Evolutionary conservation across 2,888 invertebrate genomes (phyloP).

Genomic region (Anagyrus pseudococci): DNA sequence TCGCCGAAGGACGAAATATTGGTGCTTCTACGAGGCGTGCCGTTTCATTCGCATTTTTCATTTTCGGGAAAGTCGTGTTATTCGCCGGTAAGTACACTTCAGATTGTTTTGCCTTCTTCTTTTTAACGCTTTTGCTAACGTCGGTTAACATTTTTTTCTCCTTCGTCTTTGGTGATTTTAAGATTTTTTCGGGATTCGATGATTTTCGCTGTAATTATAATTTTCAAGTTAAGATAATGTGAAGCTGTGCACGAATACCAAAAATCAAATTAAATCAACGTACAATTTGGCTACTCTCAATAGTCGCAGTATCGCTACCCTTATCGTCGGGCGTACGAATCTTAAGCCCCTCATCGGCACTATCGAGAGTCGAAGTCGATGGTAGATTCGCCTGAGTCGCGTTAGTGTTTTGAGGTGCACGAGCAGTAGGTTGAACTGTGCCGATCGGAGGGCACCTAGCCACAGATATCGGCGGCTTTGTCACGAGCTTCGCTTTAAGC

Average conservation of each 20-base stretch:
- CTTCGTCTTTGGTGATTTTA: constrained; percentile 36
- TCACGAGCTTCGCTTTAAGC: constrained; percentile 70
- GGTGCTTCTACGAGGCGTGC: constrained; percentile 77
- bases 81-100: constrained; percentile 48
- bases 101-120: constrained; percentile 44
- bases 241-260: no score
- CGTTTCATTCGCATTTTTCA: constrained; percentile 45
- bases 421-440: constrained; percentile 66
- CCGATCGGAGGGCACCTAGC: constrained; percentile 65
- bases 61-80: constrained; percentile 50
- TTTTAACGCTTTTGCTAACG: not conserved
- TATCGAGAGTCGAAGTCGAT: constrained; percentile 34
- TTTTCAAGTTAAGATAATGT: no score
- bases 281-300: constrained; percentile 21
- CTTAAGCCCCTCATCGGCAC: constrained; percentile 17
- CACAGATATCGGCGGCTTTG: constrained; percentile 64
- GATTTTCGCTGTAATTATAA: constrained; percentile 14
- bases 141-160: constrained; percentile 26
- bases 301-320: not conserved
- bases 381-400: constrained; percentile 29
- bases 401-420: constrained; percentile 50
- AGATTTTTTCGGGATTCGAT: constrained; percentile 25
- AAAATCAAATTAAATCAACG: constrained; percentile 7
- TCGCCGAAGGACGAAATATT: constrained; percentile 79
- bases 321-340: constrained; percentile 2